Evolutionary conservation across 2,113 vertebrate genomes (phyloP).

Genomic region (Spermophilus dauricus): DNA sequence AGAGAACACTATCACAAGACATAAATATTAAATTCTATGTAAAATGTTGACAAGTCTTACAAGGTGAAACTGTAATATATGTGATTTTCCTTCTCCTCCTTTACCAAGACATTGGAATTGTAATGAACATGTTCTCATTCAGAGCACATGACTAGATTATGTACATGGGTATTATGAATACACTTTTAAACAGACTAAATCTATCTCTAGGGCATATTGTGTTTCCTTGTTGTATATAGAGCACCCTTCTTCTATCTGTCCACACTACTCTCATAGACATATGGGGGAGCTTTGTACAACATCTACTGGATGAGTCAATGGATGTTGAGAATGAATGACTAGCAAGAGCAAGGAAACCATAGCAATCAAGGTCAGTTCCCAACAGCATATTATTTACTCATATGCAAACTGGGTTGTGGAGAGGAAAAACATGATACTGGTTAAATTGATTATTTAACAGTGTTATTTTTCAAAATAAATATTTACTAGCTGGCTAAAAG

Average conservation of each 20-base stretch:
- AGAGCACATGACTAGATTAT: not conserved
- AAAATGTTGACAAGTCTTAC: not conserved
- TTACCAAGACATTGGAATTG: conserved; percentile 39
- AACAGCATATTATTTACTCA: not conserved
- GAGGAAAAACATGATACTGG: not conserved
- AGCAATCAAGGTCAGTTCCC: not conserved
- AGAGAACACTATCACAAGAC: not conserved
- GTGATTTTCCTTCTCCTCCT: not conserved
- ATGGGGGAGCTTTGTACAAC: not conserved
- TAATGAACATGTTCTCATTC: conserved; percentile 40
- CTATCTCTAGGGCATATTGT: not conserved
- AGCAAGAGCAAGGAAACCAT: not conserved
- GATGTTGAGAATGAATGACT: not conserved
- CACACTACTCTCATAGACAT: not conserved
- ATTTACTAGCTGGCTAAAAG: not conserved
- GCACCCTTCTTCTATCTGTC: not conserved
- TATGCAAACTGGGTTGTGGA: not conserved
- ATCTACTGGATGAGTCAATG: not conserved
- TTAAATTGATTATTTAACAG: not conserved
- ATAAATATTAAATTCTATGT: not conserved
- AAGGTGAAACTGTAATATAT: not conserved
- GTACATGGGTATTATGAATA: conserved; percentile 32
- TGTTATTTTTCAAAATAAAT: not conserved
- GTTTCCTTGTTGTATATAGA: not conserved
- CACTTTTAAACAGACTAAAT: not conserved